Evolutionary conservation across 2,797 vertebrate species (phyloP), one percentile per base, ranked within the genome.

Genomic region (Cetoscarus ocellatus): DNA sequence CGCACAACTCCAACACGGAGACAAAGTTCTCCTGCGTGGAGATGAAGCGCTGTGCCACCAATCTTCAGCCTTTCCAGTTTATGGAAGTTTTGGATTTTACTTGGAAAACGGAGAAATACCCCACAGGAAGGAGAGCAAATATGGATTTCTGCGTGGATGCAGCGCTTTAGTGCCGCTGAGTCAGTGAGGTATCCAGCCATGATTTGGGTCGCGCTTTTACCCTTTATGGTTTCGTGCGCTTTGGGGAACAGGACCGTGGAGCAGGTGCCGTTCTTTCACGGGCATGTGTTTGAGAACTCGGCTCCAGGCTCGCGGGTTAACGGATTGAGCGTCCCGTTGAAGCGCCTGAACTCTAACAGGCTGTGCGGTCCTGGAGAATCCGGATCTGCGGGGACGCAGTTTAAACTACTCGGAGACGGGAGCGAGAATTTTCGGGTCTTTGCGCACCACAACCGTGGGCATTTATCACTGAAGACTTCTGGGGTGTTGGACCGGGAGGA

Each of bases 211-310:
- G 79, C 88, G 45, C 63, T 95, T 70, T 57, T 94, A 10, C 81
- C 89, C n/a, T 66, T 87, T 67, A 86, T 90, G 61, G 51, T 90
- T 62, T 80, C 83, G 60, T 84, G 87, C 61, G 89, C 82, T 38
- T 59, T 90, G 19, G 92, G 91, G 36, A 94, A 94, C 85, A 87
- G 88, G 61, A 91, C 93, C 51, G 75, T 56, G 66, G 90, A 92
- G 59, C 89, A 55, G 57, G 81, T 92, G 36, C 95, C 95, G 5
- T 91, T 95, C 36, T 97, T 96, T 75, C 92, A 92, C 34, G 96
- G 96, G 1, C 94, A 96, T 64, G 94, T 97, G 11, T 94, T 92
- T 73, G 96, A 96, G 85, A 97, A 96, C 93, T 93, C 93, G 0
- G 92, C 94, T 15, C 87, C 93, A 45, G 96, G 96, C 27, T 95